phyloP scores from a whole-genome alignment of 2,888 invertebrate species.

The Drosophila multiciliata region DNA sequence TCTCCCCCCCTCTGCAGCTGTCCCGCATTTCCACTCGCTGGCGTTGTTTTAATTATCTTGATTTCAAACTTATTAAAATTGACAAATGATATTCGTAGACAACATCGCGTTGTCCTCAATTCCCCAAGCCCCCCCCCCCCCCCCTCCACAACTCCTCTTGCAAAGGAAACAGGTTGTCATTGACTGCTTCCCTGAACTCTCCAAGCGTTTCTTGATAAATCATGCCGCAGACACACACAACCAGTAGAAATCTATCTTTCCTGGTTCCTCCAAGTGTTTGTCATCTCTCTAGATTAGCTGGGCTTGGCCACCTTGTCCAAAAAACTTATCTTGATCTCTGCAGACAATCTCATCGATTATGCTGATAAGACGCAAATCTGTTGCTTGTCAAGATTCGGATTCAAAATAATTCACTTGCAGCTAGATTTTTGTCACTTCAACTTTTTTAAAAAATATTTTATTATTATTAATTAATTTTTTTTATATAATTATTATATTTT shows the following conservation, averaged over 20 bases:
- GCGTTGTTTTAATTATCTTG: constrained; percentile 79
- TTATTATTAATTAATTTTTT: neutral
- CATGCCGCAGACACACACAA: constrained; percentile 39
- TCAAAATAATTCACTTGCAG: constrained; percentile 3
- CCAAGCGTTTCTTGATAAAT: constrained; percentile 65
- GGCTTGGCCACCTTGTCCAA: constrained; percentile 20
- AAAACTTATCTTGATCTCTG: neutral
- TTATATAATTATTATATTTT: neutral
- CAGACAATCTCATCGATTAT: constrained; percentile 25
- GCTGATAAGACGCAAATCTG: constrained; percentile 20
- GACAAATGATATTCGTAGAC: constrained; percentile 81
- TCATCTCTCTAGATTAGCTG: constrained; percentile 30
- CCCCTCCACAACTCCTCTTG: constrained; percentile 14
- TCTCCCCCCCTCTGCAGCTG: constrained; percentile 4
- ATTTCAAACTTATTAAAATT: constrained; percentile 81
- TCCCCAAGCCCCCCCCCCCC: neutral
- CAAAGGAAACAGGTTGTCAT: constrained; percentile 74
- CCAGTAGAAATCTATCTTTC: neutral
- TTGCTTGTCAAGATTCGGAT: neutral
- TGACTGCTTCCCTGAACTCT: constrained; percentile 66
- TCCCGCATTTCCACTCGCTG: constrained; percentile 39
- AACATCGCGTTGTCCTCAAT: constrained; percentile 38
- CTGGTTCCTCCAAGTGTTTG: constrained; percentile 10
- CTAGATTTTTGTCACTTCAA: neutral
- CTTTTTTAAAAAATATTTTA: neutral